phyloP scores from a whole-genome alignment of 2,797 vertebrate genomes.

The Erpetoichthys calabaricus region DNA sequence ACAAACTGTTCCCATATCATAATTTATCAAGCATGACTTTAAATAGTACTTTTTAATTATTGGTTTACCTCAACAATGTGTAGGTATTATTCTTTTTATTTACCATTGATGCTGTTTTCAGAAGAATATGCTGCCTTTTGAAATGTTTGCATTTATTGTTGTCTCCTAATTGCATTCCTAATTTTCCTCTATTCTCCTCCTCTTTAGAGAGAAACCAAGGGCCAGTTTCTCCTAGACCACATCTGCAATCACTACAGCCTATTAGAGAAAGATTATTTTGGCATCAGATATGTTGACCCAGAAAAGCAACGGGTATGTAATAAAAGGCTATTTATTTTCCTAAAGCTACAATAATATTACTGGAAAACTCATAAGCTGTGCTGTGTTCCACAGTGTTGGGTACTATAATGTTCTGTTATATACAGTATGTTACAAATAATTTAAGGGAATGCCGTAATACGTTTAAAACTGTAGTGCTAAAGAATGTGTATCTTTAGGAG shows the following conservation, averaged over 20 bases:
- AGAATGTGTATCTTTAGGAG: slow-evolving; percentile 22
- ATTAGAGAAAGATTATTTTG: slow-evolving; percentile 94
- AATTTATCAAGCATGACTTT: no score
- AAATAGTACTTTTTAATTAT: no score
- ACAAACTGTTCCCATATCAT: no score
- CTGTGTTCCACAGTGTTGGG: slow-evolving; percentile 4
- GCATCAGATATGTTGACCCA: slow-evolving; percentile 90
- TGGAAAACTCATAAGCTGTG: background rate
- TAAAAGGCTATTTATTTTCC: slow-evolving; percentile 4
- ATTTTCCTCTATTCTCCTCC: slow-evolving; percentile 16
- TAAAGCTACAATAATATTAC: slow-evolving; percentile 4
- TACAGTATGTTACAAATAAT: no score
- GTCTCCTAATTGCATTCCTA: no score
- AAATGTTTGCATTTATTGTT: no score
- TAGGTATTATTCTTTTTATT: no score
- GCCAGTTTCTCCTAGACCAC: slow-evolving; percentile 87
- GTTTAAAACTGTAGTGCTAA: slow-evolving; percentile 11
- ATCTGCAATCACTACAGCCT: slow-evolving; percentile 95
- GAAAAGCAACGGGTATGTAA: slow-evolving; percentile 87
- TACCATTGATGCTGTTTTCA: no score
- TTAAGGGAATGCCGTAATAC: no score
- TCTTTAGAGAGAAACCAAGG: slow-evolving; percentile 88
- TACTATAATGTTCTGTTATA: background rate
- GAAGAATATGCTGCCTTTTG: no score
- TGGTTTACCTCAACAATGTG: no score